A percentile compares a stretch with the other conserved stretches of the same genome.
These are phyloP conservation scores for Calyptomena viridis DNA, from an alignment of 2,113 vertebrate species.

Conservation along the genomic window DNA sequence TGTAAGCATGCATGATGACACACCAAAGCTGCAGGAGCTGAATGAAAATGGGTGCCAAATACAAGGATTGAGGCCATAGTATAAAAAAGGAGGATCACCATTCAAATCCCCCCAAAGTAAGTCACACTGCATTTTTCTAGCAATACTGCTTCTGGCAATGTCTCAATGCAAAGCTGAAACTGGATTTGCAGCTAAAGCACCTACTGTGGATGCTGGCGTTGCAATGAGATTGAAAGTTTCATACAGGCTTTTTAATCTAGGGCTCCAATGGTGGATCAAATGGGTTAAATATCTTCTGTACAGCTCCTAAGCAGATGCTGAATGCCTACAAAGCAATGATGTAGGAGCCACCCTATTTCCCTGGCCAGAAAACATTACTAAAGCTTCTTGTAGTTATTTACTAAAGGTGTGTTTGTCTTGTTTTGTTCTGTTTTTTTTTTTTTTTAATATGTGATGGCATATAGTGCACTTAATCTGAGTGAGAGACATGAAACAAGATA, in stretches of 20 bases:
- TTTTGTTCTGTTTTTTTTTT: neutral
- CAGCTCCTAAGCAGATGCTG: constrained; percentile 16
- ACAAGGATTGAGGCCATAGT: constrained; percentile 43
- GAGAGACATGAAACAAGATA: neutral
- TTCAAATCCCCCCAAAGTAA: constrained; percentile 57
- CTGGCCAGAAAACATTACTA: neutral
- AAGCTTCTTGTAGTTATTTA: neutral
- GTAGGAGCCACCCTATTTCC: neutral
- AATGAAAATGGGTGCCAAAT: constrained; percentile 53
- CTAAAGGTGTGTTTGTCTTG: neutral
- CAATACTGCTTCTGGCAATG: constrained; percentile 44
- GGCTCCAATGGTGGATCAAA: constrained; percentile 58
- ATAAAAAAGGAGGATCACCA: constrained; percentile 42
- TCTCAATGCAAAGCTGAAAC: constrained; percentile 53
- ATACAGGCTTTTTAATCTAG: constrained; percentile 62
- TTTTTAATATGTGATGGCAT: neutral
- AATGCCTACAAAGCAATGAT: neutral
- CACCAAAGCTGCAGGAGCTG: constrained; percentile 30
- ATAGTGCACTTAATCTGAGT: neutral
- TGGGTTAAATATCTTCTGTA: constrained; percentile 35
- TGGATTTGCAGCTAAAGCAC: constrained; percentile 64
- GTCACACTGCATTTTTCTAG: constrained; percentile 55
- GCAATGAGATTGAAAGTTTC: constrained; percentile 72
- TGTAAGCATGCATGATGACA: constrained; percentile 52
- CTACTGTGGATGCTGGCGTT: constrained; percentile 39